Percentiles rank a stretch among this genome's conserved stretches.
These are phyloP conservation scores for Pemphigus obesinymphae DNA, from an alignment of 1,140 invertebrate species.

Conservation along the genomic window DNA sequence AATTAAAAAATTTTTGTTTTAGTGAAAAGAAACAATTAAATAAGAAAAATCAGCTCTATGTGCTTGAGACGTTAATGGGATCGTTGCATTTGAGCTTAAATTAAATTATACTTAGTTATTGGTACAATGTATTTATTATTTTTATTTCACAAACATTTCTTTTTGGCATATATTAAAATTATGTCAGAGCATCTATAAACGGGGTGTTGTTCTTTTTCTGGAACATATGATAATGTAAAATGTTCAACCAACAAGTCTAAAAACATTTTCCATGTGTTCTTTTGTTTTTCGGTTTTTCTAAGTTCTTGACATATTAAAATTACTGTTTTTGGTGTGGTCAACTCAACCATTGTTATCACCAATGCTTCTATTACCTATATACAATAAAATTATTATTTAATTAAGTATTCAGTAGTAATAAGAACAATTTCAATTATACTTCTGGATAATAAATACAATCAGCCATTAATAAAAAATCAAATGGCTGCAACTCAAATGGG, in stretches of 20 bases:
- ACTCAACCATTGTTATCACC: neutral
- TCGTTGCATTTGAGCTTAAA: slow-evolving; percentile 36
- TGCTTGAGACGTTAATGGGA: slow-evolving; percentile 31
- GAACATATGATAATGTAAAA: neutral
- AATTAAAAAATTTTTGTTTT: neutral
- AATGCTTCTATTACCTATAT: neutral
- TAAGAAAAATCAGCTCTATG: slow-evolving; percentile 21
- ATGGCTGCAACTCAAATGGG: neutral
- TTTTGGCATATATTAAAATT: slow-evolving; percentile 17
- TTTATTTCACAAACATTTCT: slow-evolving; percentile 7
- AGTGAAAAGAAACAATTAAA: slow-evolving; percentile 32
- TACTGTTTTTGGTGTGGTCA: neutral
- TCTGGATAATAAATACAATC: slow-evolving; percentile 31
- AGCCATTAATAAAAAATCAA: neutral
- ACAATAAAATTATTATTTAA: neutral
- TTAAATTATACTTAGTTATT: neutral
- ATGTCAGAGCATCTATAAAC: neutral
- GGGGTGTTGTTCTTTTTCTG: slow-evolving; percentile 20
- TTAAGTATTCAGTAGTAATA: neutral
- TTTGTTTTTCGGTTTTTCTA: slow-evolving; percentile 16
- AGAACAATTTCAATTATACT: neutral
- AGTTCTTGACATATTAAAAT: slow-evolving; percentile 12
- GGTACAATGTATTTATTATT: slow-evolving; percentile 20
- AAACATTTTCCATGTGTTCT: slow-evolving; percentile 1
- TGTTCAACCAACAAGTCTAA: neutral